Evolutionary conservation across 1,140 invertebrate species (phyloP), one percentile per base, ranked within the genome.

Genomic region (Aphelenchoides fujianensis): DNA sequence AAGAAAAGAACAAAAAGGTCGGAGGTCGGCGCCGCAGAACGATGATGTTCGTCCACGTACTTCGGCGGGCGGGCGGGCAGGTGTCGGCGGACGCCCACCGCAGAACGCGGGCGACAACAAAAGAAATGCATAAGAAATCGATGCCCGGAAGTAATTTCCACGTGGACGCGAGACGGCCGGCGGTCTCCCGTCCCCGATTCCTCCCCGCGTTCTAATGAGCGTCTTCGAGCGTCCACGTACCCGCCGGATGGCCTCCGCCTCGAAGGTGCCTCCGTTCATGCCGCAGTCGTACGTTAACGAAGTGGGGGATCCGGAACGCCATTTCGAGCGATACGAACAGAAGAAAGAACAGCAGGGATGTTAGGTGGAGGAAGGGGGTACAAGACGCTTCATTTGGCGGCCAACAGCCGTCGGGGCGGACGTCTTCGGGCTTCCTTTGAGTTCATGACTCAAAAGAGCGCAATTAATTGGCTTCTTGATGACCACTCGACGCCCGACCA

Each of bases 21-120:
- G 41, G 23, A 12, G 41, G 23, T 12, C 23, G 41, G 41, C 41
- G 12, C 23, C 23, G 41, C 12, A 48, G 12, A 48, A 48, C 41
- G 41, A 48, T 48, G 41, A 48, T 48, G 41, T 48, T 48, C 41
- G 41, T 48, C 41, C n/a, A n/a, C n/a, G n/a, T n/a, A n/a, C n/a
- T n/a, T n/a, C n/a, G n/a, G n/a, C n/a, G n/a, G n/a, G n/a, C n/a
- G n/a, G n/a, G n/a, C n/a, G n/a, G n/a, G n/a, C n/a, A n/a, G n/a
- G n/a, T n/a, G n/a, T n/a, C n/a, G n/a, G 23, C 23, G 12, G 41
- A 48, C 23, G 41, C 41, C 41, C 12, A 48, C 12, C 41, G 41
- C 41, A 48, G 41, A n/a, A 48, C 41, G 41, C 41, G 23, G 41
- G 41, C 12, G 23, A 48, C 23, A 48, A 48, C 41, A 48, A 48